These are phyloP conservation scores for Platycnemis pennipes DNA, from an alignment of 2,888 invertebrate species.

Conservation along the genomic window DNA sequence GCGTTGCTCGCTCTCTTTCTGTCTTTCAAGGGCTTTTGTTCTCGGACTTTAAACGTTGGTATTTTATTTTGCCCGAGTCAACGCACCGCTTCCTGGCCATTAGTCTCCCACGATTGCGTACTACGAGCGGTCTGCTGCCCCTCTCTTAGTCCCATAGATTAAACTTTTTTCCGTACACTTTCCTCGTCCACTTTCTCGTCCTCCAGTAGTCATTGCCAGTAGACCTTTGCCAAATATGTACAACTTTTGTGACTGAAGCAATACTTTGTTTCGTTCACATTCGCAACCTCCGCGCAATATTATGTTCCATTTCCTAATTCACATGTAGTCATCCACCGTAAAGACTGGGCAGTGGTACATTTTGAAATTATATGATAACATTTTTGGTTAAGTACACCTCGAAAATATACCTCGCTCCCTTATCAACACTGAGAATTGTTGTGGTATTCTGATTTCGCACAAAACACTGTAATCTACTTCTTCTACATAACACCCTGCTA, in stretches of 20 bases:
- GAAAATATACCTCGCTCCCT: no score
- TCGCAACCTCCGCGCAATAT: no score
- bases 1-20: not conserved
- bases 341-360: no score
- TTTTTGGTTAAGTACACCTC: no score
- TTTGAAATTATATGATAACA: no score
- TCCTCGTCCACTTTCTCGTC: not conserved
- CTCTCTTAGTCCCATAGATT: not conserved
- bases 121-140: not conserved
- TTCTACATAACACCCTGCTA: no score
- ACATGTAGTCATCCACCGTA: no score
- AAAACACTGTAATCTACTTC: no score
- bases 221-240: not conserved
- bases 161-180: not conserved
- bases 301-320: no score
- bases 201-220: not conserved
- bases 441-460: no score
- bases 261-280: not conserved
- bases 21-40: constrained; percentile 11
- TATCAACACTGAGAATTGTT: no score
- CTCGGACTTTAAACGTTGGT: not conserved
- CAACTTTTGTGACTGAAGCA: not conserved
- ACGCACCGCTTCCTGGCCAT: constrained; percentile 15
- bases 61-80: constrained; percentile 29
- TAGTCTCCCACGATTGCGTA: constrained; percentile 3